These are phyloP conservation scores for Limnephilus rhombicus DNA, from an alignment of 2,888 invertebrate species.

Conservation along the genomic window DNA sequence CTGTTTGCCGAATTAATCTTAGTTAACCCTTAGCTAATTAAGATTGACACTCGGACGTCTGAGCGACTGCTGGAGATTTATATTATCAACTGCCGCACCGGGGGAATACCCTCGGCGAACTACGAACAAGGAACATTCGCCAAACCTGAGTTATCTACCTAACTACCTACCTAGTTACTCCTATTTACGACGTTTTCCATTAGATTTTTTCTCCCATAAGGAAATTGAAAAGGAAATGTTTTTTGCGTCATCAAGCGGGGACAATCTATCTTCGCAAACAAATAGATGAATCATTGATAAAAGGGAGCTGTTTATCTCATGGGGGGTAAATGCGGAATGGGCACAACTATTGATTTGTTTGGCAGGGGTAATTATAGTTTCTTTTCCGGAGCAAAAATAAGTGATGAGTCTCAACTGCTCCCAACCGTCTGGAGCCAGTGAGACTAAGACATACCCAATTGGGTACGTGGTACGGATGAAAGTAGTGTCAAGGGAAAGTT, in stretches of 20 bases:
- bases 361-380: neutral
- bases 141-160: neutral
- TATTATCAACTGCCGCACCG: conserved; percentile 39
- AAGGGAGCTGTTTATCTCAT: neutral
- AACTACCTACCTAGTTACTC: neutral
- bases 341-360: neutral
- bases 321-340: neutral
- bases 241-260: conserved; percentile 37
- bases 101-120: conserved; percentile 23
- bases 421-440: too few species aligned
- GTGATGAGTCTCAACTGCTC: too few species aligned
- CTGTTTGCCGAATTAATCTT: conserved; percentile 65
- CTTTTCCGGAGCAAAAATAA: too few species aligned
- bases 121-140: neutral
- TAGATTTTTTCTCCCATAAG: neutral
- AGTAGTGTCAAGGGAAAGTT: too few species aligned
- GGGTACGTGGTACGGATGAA: too few species aligned
- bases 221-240: conserved; percentile 21
- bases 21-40: conserved; percentile 64
- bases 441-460: too few species aligned
- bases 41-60: conserved; percentile 65
- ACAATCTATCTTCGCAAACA: conserved; percentile 26
- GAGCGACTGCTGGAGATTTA: conserved; percentile 64
- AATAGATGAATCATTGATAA: neutral
- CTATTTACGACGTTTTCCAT: conserved; percentile 32